Evolutionary conservation across 2,888 invertebrate species (phyloP), one percentile per base, ranked within the genome.

Genomic region (Muscina levida): DNA sequence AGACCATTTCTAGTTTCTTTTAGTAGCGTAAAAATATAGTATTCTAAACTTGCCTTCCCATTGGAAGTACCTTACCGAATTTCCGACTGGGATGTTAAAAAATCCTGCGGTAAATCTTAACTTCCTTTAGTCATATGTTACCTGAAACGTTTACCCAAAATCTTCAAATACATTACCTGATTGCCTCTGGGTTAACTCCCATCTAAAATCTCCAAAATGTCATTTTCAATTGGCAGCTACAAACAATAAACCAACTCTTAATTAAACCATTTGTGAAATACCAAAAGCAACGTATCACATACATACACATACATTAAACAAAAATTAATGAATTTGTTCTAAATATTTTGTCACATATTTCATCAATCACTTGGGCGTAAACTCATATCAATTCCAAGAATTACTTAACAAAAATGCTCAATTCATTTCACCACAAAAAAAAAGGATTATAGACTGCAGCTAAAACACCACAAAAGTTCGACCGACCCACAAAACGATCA

Each of bases 301-400:
- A 53, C 13, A 19, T 13, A 62, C n/a, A n/a, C n/a, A n/a, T n/a
- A n/a, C n/a, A n/a, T n/a, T n/a, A n/a, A n/a, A n/a, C n/a, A n/a
- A n/a, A 42, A 77, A 81, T 77, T 81, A 81, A 74, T 77, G 81
- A 62, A 65, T 68, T 57, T 8, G 15, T 26, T 62, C 75, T 77
- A 81, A 81, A 72, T 81, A 74, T 65, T 77, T 81, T 77, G 77
- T 77, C 81, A 81, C 44, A 72, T 65, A 68, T 77, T 77, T 65
- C 77, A 81, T 81, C 81, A 81, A 81, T 81, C 81, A 81, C 77
- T 42, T 15, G 13, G n/a, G 26, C 31, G 5, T 37, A 19, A 1
- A 24, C 37, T 42, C 44, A 31, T 53, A 26, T 56, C 62, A 65
- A 65, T 81, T 77, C 77, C 48, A 19, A 68, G 81, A 81, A 81